phyloP scores from a whole-genome alignment of 1,140 invertebrate species.

The Eupeodes corollae region DNA sequence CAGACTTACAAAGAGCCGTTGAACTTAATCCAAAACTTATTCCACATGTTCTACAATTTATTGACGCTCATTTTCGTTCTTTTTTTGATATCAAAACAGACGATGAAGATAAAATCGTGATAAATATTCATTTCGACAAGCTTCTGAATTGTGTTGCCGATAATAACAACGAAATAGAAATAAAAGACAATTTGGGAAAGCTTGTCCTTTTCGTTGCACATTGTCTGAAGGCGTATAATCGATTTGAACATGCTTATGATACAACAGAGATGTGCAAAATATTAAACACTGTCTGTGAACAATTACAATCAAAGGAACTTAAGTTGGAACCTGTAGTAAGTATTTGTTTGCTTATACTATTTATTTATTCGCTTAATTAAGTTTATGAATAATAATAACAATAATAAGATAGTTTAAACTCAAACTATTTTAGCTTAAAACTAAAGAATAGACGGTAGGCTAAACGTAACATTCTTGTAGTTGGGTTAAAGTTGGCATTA shows the following conservation, averaged over 20 bases:
- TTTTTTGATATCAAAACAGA: slow-evolving; percentile 18
- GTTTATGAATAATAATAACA: too few species aligned
- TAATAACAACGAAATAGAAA: slow-evolving; percentile 16
- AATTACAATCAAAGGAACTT: slow-evolving; percentile 20
- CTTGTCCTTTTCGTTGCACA: slow-evolving; percentile 25
- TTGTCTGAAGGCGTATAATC: slow-evolving; percentile 21
- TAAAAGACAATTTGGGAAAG: slow-evolving; percentile 27
- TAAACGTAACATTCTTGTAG: too few species aligned
- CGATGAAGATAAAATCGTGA: slow-evolving; percentile 13
- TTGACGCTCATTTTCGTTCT: slow-evolving; percentile 31
- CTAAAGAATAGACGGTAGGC: too few species aligned
- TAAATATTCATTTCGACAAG: slow-evolving; percentile 21
- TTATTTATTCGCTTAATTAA: too few species aligned
- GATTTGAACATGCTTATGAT: slow-evolving; percentile 21
- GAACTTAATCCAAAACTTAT: slow-evolving; percentile 31
- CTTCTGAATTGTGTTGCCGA: slow-evolving; percentile 13
- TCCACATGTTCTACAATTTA: slow-evolving; percentile 30
- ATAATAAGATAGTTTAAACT: too few species aligned
- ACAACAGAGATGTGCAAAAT: slow-evolving; percentile 20
- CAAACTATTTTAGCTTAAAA: too few species aligned
- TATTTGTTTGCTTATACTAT: too few species aligned
- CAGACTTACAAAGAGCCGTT: slow-evolving; percentile 31
- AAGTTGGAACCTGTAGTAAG: slow-evolving; percentile 20
- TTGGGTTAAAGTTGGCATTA: too few species aligned
- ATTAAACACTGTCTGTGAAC: slow-evolving; percentile 14